Conservation (phyloP, 2,113 vertebrate species). For the Litocranius walleri region DNA sequence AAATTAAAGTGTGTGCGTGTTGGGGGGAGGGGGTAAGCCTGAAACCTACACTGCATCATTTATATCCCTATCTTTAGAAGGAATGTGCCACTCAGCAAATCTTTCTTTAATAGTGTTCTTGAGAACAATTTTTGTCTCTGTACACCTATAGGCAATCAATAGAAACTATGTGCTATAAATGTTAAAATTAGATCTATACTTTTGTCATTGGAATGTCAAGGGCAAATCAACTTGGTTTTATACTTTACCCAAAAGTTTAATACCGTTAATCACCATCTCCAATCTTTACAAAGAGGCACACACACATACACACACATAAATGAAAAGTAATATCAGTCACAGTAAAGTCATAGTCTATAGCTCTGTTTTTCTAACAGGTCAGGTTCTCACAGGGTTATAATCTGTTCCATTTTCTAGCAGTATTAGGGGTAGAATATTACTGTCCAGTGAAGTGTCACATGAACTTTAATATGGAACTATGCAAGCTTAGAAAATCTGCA, state of each 20-base stretch:
- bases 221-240: not conserved
- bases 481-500: not conserved
- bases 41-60: not conserved
- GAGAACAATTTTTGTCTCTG: constrained; percentile 26
- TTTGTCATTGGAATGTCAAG: constrained; percentile 12
- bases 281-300: not conserved
- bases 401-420: not conserved
- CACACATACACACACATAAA: not conserved
- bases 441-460: not conserved
- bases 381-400: not conserved
- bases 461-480: not conserved
- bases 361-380: not conserved
- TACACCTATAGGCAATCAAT: not conserved
- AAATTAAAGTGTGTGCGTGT: not conserved
- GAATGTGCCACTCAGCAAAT: not conserved
- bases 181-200: constrained; percentile 45
- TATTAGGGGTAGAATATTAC: not conserved
- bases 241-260: not conserved
- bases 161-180: constrained; percentile 21
- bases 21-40: not conserved
- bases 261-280: not conserved
- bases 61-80: constrained; percentile 40
- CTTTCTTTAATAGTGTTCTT: constrained; percentile 35
- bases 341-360: not conserved
- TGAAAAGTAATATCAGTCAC: constrained; percentile 41